These are phyloP conservation scores for Chelonoidis abingdonii DNA, from an alignment of 2,113 vertebrate genomes.

Conservation along the genomic window DNA sequence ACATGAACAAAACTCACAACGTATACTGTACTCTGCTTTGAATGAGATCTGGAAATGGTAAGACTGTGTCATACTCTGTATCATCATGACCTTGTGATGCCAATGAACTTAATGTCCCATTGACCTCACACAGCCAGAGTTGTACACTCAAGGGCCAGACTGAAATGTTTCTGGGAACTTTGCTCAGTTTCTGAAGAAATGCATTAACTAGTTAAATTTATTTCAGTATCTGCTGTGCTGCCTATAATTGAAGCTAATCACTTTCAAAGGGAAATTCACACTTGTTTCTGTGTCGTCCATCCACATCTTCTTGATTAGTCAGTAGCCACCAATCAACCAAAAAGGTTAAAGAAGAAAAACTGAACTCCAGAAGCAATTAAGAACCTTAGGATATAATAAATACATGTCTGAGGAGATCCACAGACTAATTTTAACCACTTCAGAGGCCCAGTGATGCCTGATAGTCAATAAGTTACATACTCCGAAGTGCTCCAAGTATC, in stretches of 20 bases:
- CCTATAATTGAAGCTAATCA: not conserved
- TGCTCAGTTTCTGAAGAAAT: not conserved
- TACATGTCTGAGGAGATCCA: not conserved
- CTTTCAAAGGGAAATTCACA: not conserved
- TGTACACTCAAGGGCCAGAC: not conserved
- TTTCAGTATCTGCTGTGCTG: not conserved
- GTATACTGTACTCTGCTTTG: not conserved
- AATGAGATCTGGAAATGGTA: not conserved
- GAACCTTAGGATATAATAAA: not conserved
- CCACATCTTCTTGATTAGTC: not conserved
- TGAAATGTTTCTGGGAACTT: not conserved
- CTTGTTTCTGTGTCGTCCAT: not conserved
- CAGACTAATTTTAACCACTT: not conserved
- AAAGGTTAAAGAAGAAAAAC: not conserved
- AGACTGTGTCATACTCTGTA: not conserved
- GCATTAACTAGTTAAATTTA: accelerated
- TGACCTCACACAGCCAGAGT: not conserved
- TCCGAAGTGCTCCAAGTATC: not conserved
- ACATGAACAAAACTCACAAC: not conserved
- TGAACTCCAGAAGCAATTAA: not conserved
- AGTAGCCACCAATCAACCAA: not conserved
- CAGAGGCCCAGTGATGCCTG: not conserved
- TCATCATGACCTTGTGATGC: not conserved
- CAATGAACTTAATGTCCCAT: not conserved
- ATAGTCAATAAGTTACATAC: not conserved